Evolutionary conservation across 2,797 vertebrate genomes (phyloP).

Genomic region (Enteromius unitaeniatus): DNA sequence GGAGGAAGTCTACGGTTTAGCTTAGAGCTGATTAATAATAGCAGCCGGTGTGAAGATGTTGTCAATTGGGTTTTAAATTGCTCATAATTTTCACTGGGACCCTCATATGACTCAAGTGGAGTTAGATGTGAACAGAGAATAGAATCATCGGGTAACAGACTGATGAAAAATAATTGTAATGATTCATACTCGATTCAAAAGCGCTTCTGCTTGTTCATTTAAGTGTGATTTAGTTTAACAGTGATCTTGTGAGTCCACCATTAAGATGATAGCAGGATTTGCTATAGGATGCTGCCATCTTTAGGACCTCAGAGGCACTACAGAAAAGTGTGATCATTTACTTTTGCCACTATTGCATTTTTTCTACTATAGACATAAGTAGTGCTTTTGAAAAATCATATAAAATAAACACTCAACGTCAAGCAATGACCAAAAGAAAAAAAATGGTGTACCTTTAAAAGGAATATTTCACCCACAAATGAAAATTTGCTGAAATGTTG

Average conservation of each 20-base stretch:
- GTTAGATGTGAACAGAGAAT: conserved; percentile 19
- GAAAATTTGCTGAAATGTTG: not conserved
- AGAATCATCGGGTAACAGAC: not conserved
- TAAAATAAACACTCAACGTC: not conserved
- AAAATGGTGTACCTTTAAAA: not conserved
- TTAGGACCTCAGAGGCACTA: conserved; percentile 45
- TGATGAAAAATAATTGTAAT: conserved; percentile 22
- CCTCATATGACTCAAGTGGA: not conserved
- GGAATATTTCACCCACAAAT: not conserved
- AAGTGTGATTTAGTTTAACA: not conserved
- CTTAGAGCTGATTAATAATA: not conserved
- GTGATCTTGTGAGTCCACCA: not conserved
- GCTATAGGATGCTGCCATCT: conserved; percentile 74
- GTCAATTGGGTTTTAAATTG: not conserved
- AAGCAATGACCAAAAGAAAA: not conserved
- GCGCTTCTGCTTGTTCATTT: not conserved
- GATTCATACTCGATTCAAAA: not conserved
- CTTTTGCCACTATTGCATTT: not conserved
- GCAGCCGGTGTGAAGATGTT: not conserved
- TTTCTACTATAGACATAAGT: not conserved
- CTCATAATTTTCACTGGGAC: not conserved
- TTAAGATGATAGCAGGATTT: conserved; percentile 29
- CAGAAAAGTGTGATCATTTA: not conserved
- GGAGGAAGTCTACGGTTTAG: not conserved
- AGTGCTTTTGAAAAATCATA: not conserved